Evolutionary conservation across 2,888 invertebrate genomes (phyloP), one percentile per base, ranked within the genome.

Genomic region (Latrodectus hesperus): DNA sequence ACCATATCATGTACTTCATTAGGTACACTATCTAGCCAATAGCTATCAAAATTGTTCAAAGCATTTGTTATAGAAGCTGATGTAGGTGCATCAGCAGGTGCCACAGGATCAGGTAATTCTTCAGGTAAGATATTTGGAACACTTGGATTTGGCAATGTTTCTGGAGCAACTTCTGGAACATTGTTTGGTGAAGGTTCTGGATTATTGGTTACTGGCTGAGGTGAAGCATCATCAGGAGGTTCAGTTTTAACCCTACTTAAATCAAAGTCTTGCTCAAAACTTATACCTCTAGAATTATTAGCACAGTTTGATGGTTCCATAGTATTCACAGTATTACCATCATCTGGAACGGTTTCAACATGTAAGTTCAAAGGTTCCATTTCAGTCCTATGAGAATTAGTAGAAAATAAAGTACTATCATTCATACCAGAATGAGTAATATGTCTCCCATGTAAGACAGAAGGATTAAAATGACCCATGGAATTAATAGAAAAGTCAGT

Each of bases 11-110:
- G 77, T 51, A 81, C 65, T 67, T 87, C 86, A 26, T 71, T 52
- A 4, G 87, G 83, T 2, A 88, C 38, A 67, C 22, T 83, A 74
- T 88, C 87, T 2, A 88, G 74, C 83, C 82, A 83, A 26, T 83
- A 88, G 49, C 78, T 88, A 16, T 88, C 87, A 70, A 88, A 88
- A 38, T 83, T 88, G 16, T 88, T 88, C 26, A 88, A 55, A 55
- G 77, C 76, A 22, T 88, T 78, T 9, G 82, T 74, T 38, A 85
- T 51, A 22, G 79, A 49, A 17, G 85, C 70, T 49, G 78, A 67
- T 60, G 74, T 82, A 17, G 77, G 60, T n/a, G n/a, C 68, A 22
- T 68, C 68, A 68, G 68, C 22, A 6, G 26, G 22, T 22, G 22
- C 17, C 12, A 17, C 17, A 16, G 11, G 22, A 68, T 68, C 22